Evolutionary conservation across 1,140 invertebrate species (phyloP).

Genomic region (Galendromus occidentalis): DNA sequence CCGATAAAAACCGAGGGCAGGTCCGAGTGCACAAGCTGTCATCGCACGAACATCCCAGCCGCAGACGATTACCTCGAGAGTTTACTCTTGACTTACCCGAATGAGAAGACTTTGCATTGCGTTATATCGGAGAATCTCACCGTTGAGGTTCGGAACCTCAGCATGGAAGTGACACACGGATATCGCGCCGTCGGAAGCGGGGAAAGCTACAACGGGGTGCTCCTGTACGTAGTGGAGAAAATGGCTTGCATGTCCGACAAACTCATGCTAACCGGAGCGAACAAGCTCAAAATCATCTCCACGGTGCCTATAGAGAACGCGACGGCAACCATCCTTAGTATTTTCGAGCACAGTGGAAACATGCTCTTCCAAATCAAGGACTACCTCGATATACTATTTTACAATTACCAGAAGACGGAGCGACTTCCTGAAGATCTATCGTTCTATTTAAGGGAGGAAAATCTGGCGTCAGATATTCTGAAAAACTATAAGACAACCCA

Average conservation of each 20-base stretch:
- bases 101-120: neutral
- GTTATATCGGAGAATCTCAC: neutral
- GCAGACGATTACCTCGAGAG: neutral
- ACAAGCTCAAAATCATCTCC: neutral
- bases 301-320: neutral
- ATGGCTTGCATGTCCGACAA: neutral
- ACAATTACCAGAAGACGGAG: neutral
- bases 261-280: slow-evolving; percentile 6
- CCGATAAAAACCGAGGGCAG: neutral
- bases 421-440: neutral
- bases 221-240: neutral
- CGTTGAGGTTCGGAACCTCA: neutral
- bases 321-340: neutral
- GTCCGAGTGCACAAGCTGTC: neutral
- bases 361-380: neutral
- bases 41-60: neutral
- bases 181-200: neutral
- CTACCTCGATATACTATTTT: neutral
- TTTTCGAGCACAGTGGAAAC: neutral
- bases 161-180: neutral
- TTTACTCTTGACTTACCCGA: neutral
- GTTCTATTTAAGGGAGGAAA: neutral
- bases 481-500: neutral
- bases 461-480: neutral
- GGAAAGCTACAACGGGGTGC: neutral